Percentiles rank a stretch among this genome's conserved stretches.
These are phyloP conservation scores for Antrozous pallidus DNA, from an alignment of 2,797 vertebrate species.

Conservation along the genomic window DNA sequence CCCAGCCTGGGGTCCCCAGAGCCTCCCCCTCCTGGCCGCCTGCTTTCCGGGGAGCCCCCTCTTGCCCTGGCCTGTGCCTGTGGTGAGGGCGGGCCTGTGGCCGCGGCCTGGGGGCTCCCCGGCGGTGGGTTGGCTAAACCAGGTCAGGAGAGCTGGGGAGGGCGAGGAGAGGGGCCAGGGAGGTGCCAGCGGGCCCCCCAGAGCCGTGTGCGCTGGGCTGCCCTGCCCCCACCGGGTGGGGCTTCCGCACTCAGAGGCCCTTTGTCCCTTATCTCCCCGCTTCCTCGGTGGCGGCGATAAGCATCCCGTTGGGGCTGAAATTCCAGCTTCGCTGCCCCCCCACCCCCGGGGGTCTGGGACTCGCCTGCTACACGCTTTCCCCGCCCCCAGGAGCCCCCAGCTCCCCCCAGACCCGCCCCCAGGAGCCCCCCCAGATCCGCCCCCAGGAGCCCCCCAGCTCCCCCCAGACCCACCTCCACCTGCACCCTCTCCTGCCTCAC, in stretches of 20 bases:
- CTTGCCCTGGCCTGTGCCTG: background rate
- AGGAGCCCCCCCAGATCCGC: background rate
- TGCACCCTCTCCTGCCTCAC: too few species aligned
- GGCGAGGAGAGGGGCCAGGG: background rate
- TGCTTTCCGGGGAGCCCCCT: background rate
- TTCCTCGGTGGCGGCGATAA: constrained; percentile 66
- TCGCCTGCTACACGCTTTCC: constrained; percentile 27
- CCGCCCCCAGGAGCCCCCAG: background rate
- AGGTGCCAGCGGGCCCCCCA: background rate
- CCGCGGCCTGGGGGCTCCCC: background rate
- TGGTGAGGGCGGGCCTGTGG: background rate
- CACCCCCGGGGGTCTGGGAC: constrained; percentile 1
- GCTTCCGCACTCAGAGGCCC: constrained; percentile 66
- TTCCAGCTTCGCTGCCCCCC: constrained; percentile 59
- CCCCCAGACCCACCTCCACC: background rate
- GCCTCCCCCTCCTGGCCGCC: background rate
- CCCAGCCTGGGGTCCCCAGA: too few species aligned
- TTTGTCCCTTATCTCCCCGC: constrained; percentile 68
- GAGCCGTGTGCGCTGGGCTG: background rate
- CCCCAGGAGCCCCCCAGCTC: background rate
- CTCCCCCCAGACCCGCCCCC: background rate
- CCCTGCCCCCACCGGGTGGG: constrained; percentile 50
- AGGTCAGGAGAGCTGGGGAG: background rate
- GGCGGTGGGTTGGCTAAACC: background rate
- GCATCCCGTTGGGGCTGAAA: constrained; percentile 64